phyloP scores from a whole-genome alignment of 2,797 vertebrate species.

The Coreius guichenoti region DNA sequence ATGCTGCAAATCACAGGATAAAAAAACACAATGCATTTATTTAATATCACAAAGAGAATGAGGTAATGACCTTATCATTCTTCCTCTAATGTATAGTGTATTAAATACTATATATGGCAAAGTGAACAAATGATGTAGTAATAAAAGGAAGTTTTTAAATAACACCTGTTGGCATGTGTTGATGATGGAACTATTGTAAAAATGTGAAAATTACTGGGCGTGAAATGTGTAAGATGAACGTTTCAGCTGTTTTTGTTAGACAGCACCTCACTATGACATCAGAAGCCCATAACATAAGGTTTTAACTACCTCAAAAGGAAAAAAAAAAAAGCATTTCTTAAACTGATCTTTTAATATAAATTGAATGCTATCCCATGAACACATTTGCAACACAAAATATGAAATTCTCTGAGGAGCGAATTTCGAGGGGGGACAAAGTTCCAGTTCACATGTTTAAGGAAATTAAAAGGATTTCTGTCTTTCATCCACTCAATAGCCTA shows the following conservation, averaged over 20 bases:
- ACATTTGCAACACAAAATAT: too few relatives aligned
- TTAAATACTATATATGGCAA: neutral
- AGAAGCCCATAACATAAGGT: neutral
- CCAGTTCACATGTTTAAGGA: too few relatives aligned
- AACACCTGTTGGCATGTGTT: neutral
- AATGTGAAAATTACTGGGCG: neutral
- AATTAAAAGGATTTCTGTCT: too few relatives aligned
- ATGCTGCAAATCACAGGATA: neutral
- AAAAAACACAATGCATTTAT: neutral
- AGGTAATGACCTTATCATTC: neutral
- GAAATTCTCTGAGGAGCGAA: too few relatives aligned
- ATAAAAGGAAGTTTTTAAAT: neutral
- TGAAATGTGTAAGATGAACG: neutral
- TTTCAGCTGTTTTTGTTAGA: neutral
- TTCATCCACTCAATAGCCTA: too few relatives aligned
- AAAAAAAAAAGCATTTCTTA: too few relatives aligned
- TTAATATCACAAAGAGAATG: neutral
- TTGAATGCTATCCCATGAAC: too few relatives aligned
- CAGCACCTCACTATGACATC: neutral
- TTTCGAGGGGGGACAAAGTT: too few relatives aligned
- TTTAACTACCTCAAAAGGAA: neutral
- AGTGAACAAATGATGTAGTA: neutral
- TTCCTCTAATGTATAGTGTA: neutral
- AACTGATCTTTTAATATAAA: too few relatives aligned
- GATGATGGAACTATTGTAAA: neutral